Base-by-base conservation (phyloP, 2,113 vertebrate genomes). In the Tricholaema leucomelas region DNA sequence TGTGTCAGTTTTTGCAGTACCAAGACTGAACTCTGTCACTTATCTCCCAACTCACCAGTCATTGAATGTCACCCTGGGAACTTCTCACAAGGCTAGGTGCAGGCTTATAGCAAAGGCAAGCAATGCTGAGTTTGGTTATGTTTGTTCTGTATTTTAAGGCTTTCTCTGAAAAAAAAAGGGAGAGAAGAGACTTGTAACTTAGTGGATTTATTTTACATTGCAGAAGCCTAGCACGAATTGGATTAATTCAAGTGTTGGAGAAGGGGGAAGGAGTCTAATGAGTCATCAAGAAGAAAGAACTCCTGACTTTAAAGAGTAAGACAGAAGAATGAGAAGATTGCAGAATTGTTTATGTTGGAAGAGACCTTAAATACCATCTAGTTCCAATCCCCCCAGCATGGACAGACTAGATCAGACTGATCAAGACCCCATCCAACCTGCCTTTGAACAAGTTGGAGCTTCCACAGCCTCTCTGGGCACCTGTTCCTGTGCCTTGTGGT, bases 31-130 rank as follows among this genome's bases (percentile, higher is more conserved):
- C 38, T 71, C 0, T 12, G 0, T 30, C 31, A 31, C 4, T 19
- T 33, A 66, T 24, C 78, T 52, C 69, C 8, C 48, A 83, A 3
- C 19, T 50, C 59, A 48, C 8, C 63, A 15, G 10, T 40, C 63
- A 35, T 11, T 25, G 28, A 38, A 17, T 0, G 1, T 11, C 28
- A 54, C 65, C 33, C 58, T n/a, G n/a, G 60, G 19, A 58, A 65
- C 64, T 44, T 55, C 54, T 75, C 52, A 66, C 0, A 0, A 28
- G 4, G 7, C 12, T 35, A 5, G 0, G 20, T 52, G 65, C 67
- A 90, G 74, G 50, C 70, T 84, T 40, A 52, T 1, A 59, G 66
- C 0, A 0, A 86, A 69, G 40, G 33, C 30, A 65, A 86, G 38
- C 23, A 16, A 4, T 81, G 70, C 42, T 77, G 81, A 66, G 89